phyloP scores from a whole-genome alignment of 2,113 vertebrate genomes.

The Dascyllus trimaculatus region DNA sequence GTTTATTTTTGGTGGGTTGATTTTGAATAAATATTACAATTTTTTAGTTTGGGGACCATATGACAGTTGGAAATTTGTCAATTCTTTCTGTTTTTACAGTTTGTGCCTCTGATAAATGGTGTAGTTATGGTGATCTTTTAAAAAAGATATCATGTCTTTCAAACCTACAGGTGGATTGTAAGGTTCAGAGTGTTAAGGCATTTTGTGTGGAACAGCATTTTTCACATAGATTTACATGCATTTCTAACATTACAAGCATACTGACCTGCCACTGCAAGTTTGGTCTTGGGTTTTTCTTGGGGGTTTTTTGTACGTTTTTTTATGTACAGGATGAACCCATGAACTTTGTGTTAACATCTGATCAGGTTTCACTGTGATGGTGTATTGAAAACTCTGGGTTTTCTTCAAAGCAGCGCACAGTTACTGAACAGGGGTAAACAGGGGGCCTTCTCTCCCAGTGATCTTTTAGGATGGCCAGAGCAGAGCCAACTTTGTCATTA shows the following conservation, averaged over 20 bases:
- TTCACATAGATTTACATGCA: neutral
- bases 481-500: constrained; percentile 32
- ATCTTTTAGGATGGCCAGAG: constrained; percentile 20
- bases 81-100: no score
- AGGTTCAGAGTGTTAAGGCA: neutral
- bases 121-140: no score
- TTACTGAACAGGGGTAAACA: constrained; percentile 22
- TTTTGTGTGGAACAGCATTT: neutral
- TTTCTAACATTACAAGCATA: neutral
- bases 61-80: no score
- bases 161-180: no score
- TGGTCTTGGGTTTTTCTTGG: neutral
- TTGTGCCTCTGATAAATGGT: no score
- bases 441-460: constrained; percentile 4
- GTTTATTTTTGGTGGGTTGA: no score
- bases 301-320: neutral
- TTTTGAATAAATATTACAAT: no score
- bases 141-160: no score
- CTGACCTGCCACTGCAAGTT: neutral
- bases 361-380: constrained; percentile 22
- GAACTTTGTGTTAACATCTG: constrained; percentile 13
- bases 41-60: no score
- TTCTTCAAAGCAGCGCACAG: neutral
- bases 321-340: constrained; percentile 16
- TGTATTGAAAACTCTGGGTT: constrained; percentile 23